Percentiles rank a stretch among this genome's conserved stretches.
Evolutionary conservation across 2,113 vertebrate genomes (phyloP).

Genomic region (Psittacara wagleri): DNA sequence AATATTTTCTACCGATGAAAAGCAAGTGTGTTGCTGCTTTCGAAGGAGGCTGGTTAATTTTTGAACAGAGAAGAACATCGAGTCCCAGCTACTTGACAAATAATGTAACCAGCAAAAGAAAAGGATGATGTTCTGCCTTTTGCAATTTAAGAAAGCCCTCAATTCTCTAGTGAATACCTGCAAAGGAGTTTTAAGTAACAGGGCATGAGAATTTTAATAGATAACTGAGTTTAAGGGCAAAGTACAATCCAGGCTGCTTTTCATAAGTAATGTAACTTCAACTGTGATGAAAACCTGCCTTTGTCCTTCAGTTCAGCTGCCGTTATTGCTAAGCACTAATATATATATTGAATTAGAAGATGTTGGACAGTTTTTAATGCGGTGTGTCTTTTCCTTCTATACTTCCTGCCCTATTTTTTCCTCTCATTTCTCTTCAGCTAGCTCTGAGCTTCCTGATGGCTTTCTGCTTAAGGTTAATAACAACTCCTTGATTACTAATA

Average conservation of each 20-base stretch:
- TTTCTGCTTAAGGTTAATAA: not conserved
- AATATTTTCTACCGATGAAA: slow-evolving; percentile 44
- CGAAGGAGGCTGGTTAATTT: slow-evolving; percentile 30
- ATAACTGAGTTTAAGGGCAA: not conserved
- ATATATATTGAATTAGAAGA: not conserved
- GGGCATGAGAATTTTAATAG: not conserved
- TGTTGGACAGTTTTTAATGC: not conserved
- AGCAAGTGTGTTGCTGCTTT: slow-evolving; percentile 66
- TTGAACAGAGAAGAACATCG: not conserved
- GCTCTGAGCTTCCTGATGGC: not conserved
- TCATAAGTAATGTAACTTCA: not conserved
- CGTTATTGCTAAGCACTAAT: not conserved
- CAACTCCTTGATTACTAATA: not conserved
- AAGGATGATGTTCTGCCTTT: not conserved
- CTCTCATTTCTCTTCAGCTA: not conserved
- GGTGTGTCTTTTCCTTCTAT: not conserved
- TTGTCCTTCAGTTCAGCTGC: not conserved
- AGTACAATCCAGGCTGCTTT: not conserved
- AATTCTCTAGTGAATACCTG: not conserved
- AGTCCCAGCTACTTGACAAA: not conserved
- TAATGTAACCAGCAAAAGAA: not conserved
- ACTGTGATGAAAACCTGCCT: not conserved
- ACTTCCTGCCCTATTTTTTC: not conserved
- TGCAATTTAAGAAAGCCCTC: not conserved
- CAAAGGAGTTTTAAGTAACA: not conserved